Percentiles rank a stretch among this genome's conserved stretches.
These are phyloP conservation scores for Ferdinandea cuprea DNA, from an alignment of 2,888 invertebrate species.

Conservation along the genomic window DNA sequence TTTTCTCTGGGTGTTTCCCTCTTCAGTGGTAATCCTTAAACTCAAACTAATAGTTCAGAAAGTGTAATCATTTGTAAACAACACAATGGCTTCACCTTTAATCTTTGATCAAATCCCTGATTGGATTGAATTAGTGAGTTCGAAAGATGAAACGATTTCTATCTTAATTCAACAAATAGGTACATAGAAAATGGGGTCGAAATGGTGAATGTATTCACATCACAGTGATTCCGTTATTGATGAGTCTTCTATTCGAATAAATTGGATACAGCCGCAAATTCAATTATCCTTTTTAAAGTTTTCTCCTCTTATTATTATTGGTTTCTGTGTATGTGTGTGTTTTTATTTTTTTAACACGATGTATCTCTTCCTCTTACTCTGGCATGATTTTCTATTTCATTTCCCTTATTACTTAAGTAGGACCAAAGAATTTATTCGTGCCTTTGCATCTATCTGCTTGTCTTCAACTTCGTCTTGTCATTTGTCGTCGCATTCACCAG, in stretches of 20 bases:
- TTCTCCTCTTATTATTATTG: not conserved
- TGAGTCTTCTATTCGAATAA: constrained; percentile 37
- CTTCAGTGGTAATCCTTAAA: too few relatives aligned
- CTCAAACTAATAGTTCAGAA: too few relatives aligned
- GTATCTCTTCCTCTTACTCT: not conserved
- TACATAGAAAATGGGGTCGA: not conserved
- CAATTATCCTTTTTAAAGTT: constrained; percentile 55
- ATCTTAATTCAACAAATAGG: not conserved
- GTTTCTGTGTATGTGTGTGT: not conserved
- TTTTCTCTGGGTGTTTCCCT: too few relatives aligned
- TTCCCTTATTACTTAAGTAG: constrained; percentile 5
- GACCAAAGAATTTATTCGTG: not conserved
- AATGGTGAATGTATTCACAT: not conserved
- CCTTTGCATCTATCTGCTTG: not conserved
- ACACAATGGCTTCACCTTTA: constrained; percentile 6
- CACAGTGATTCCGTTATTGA: constrained; percentile 13
- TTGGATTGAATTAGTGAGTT: constrained; percentile 8
- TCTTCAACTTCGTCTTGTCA: constrained; percentile 6
- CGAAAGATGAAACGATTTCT: constrained; percentile 4
- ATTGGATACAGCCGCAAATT: constrained; percentile 60
- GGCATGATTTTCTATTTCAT: not conserved
- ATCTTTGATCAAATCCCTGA: constrained; percentile 34
- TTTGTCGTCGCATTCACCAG: constrained; percentile 25
- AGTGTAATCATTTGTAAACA: constrained; percentile 5
- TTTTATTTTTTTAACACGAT: too few relatives aligned